phyloP scores from a whole-genome alignment of 2,888 invertebrate species.

The Spilosoma lubricipeda region DNA sequence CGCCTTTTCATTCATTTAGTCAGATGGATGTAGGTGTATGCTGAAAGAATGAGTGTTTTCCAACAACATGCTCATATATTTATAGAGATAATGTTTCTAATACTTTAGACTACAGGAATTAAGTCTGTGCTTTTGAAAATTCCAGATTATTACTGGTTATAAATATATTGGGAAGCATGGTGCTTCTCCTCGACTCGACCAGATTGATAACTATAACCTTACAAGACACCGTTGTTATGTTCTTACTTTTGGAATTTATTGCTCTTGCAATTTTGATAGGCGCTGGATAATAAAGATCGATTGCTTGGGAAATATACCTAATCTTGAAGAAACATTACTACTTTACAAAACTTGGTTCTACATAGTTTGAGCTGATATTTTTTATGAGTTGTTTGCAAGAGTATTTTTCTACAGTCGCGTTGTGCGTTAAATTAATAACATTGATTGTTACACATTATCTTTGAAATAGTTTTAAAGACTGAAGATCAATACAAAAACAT shows the following conservation, averaged over 20 bases:
- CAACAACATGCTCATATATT: too few species aligned
- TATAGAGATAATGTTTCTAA: not conserved
- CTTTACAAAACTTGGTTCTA: too few species aligned
- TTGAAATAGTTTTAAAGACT: too few species aligned
- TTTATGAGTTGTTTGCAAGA: not conserved
- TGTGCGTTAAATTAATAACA: not conserved
- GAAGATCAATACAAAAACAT: too few species aligned
- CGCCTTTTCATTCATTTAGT: not conserved
- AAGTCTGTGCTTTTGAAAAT: not conserved
- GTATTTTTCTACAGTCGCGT: not conserved
- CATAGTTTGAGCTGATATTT: not conserved
- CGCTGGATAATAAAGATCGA: not conserved
- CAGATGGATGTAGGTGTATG: not conserved
- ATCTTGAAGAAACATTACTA: too few species aligned
- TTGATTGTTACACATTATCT: too few species aligned
- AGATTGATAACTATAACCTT: too few species aligned
- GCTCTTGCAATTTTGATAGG: not conserved
- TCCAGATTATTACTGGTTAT: not conserved
- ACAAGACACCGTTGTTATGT: too few species aligned
- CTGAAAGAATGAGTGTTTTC: not conserved
- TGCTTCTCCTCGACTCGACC: too few species aligned
- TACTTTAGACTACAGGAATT: too few species aligned
- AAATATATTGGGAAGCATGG: too few species aligned
- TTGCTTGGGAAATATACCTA: too few species aligned
- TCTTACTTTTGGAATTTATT: not conserved